Conservation (phyloP, 2,797 vertebrate genomes). For the Sebastes aleutianus region DNA sequence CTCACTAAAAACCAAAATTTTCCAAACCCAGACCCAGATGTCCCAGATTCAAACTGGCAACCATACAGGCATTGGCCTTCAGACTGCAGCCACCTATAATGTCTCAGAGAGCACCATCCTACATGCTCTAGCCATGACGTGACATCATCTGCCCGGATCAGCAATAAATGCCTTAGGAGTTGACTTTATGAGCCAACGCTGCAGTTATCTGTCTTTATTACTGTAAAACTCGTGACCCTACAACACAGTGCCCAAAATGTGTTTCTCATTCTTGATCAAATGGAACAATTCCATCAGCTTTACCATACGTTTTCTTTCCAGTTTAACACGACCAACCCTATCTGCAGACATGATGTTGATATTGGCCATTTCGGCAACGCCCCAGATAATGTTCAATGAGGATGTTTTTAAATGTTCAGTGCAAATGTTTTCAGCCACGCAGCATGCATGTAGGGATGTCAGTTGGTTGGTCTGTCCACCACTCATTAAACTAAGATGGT, state of each 20-base stretch:
- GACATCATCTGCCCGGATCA: constrained; percentile 32
- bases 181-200: constrained; percentile 27
- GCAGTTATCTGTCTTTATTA: constrained; percentile 23
- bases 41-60: constrained; percentile 35
- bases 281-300: not conserved
- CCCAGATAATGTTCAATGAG: not conserved
- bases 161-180: constrained; percentile 45
- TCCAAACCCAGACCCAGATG: constrained; percentile 24
- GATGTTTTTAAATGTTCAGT: too few relatives aligned
- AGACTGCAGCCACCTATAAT: not conserved
- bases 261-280: not conserved
- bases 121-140: constrained; percentile 21
- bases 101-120: constrained; percentile 6
- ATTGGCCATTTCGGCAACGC: not conserved
- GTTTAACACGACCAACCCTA: not conserved
- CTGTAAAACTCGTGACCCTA: not conserved
- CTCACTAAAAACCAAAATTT: constrained; percentile 10
- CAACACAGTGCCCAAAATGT: not conserved
- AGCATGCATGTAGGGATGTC: too few relatives aligned
- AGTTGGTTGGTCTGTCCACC: too few relatives aligned
- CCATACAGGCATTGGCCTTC: constrained; percentile 6
- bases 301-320: not conserved
- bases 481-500: too few relatives aligned
- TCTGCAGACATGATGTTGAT: not conserved
- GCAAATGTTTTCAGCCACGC: too few relatives aligned